Evolutionary conservation across 1,140 invertebrate species (phyloP), one percentile per base, ranked within the genome.

Genomic region (Lerema accius): DNA sequence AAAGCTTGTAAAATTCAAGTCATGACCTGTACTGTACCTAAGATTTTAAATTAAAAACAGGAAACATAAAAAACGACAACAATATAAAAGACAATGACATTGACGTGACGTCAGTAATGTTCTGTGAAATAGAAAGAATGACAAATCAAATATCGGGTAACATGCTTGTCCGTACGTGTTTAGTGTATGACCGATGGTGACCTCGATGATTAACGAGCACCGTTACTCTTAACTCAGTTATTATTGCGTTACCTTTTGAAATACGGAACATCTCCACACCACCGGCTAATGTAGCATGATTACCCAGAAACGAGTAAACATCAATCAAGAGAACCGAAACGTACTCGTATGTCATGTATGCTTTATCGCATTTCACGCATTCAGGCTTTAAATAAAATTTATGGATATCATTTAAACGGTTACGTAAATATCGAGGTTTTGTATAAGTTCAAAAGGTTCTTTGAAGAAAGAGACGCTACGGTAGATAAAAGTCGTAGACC

Each of bases 121-220:
- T 42, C 49, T 60, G 40, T 63, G 37, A 45, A 67, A 67, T 59
- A 65, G 45, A 51, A 70, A 55, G 73, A n/a, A 84, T 86, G 84
- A 84, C 71, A 71, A 77, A 80, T 84, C 82, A 76, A 71, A 23
- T 23, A 72, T 71, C 66, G 58, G 65, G 73, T 77, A 76, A 80
- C 77, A 70, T 76, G 69, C 56, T 35, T 69, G 58, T 59, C 50
- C 63, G 58, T 70, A 67, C 55, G 56, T 71, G 65, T 78, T 72
- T 73, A 70, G 69, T 67, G 73, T 82, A 79, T 82, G 84, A 84
- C 79, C 81, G 77, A 82, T 77, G 76, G 64, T 83, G 86, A 85
- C 86, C 86, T 77, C 79, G 76, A 87, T 89, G 80, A 89, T 85
- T 86, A 89, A 89, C 77, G 78, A 77, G 64, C 45, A 84, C 86